These are phyloP conservation scores for Arbacia lixula DNA, from an alignment of 53 echinoderm and acorn worm species.

Conservation along the genomic window DNA sequence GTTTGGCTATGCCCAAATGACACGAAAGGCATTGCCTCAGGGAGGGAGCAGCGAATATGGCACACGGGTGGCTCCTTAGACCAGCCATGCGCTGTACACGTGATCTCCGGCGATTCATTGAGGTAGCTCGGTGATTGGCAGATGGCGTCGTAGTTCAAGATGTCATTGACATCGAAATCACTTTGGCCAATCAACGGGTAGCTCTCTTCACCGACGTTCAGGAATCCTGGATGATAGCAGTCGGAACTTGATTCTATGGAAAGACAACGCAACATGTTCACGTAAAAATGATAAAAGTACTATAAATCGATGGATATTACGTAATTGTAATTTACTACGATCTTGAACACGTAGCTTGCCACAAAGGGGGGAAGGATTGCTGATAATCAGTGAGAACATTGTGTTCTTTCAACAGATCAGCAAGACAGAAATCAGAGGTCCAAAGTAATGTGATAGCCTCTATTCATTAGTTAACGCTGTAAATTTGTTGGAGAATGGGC, in stretches of 20 bases:
- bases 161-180: not conserved
- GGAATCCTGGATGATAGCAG: constrained; percentile 79
- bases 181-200: not conserved
- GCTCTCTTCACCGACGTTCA: constrained; percentile 9
- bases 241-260: constrained; percentile 28
- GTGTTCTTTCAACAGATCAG: too few species aligned
- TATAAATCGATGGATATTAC: too few species aligned
- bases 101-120: not conserved
- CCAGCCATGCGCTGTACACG: constrained; percentile 2
- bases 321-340: too few species aligned
- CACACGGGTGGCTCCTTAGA: not conserved
- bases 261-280: not conserved
- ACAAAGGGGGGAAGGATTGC: too few species aligned
- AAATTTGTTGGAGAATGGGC: too few species aligned
- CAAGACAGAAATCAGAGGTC: too few species aligned
- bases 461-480: too few species aligned
- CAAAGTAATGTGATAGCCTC: too few species aligned
- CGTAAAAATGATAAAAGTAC: too few species aligned
- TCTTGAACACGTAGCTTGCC: too few species aligned
- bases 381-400: too few species aligned
- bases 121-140: constrained; percentile 8
- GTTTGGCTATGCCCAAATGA: not conserved
- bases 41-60: constrained; percentile 20
- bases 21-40: constrained; percentile 9
- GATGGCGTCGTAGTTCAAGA: constrained; percentile 28